phyloP scores from a whole-genome alignment of 1,140 invertebrate genomes.

The Brachionus rubens region DNA sequence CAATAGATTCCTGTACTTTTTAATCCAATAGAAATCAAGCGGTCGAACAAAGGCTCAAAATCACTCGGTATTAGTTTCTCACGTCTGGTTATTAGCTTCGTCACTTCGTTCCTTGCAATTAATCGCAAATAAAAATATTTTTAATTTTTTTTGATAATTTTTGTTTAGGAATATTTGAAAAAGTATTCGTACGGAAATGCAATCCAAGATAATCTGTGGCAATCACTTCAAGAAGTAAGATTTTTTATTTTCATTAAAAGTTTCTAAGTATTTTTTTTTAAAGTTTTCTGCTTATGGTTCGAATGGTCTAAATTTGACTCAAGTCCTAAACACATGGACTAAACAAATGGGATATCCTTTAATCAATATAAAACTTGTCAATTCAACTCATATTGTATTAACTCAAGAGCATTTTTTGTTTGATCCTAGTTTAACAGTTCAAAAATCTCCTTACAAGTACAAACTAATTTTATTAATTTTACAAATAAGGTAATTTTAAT shows the following conservation, averaged over 20 bases:
- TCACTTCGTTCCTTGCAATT: too few relatives aligned
- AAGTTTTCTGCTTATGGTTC: slow-evolving; percentile 14
- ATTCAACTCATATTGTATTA: slow-evolving; percentile 59
- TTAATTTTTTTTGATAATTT: not conserved
- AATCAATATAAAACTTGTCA: slow-evolving; percentile 50
- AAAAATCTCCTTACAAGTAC: not conserved
- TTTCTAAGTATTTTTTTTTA: slow-evolving; percentile 48
- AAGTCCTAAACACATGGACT: slow-evolving; percentile 61
- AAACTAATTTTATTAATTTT: too few relatives aligned
- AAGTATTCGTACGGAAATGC: slow-evolving; percentile 54
- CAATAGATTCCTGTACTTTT: too few relatives aligned
- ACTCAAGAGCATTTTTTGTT: slow-evolving; percentile 56
- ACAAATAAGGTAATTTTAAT: slow-evolving; percentile 20
- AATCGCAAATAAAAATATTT: too few relatives aligned
- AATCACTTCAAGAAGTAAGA: slow-evolving; percentile 61
- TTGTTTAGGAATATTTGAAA: slow-evolving; percentile 51
- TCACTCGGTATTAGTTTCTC: not conserved
- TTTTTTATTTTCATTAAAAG: slow-evolving; percentile 54
- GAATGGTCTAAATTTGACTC: slow-evolving; percentile 48
- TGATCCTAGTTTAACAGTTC: slow-evolving; percentile 49
- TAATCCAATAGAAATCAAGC: too few relatives aligned
- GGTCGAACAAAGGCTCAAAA: too few relatives aligned
- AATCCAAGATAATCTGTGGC: slow-evolving; percentile 56
- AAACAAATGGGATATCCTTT: slow-evolving; percentile 57
- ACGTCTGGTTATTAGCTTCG: not conserved